Evolutionary conservation across 30 jellyfish, hydroid and myxozoan species (phyloP).

Genomic region (Catostylus mosaicus): DNA sequence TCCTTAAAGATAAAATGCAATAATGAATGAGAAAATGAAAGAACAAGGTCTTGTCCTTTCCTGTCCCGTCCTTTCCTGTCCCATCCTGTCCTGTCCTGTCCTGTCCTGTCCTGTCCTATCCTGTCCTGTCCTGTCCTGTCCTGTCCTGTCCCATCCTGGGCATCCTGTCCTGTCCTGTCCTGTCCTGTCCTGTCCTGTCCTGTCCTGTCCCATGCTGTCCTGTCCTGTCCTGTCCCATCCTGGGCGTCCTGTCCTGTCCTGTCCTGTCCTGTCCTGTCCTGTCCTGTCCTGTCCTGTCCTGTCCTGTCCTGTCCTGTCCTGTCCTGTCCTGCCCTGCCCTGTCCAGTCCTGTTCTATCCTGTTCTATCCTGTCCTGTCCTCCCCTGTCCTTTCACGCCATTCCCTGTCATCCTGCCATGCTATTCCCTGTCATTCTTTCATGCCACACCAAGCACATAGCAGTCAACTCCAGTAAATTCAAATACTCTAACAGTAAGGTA

Average conservation of each 20-base stretch:
- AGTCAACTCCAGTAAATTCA: not conserved
- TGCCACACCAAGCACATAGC: not conserved
- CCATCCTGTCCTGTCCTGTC: not conserved
- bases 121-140: not conserved
- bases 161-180: conserved; percentile 14
- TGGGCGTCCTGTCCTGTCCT: no score
- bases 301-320: not conserved
- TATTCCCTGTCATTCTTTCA: not conserved
- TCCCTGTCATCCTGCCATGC: not conserved
- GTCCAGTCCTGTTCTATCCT: not conserved
- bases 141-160: not conserved
- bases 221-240: not conserved
- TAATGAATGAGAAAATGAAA: not conserved
- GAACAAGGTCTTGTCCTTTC: not conserved
- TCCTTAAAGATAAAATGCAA: conserved; percentile 50
- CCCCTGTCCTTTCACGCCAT: not conserved
- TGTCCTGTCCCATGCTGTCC: not conserved
- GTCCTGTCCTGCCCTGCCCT: conserved; percentile 3
- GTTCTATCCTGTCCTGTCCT: conserved; percentile 4
- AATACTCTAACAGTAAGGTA: no score
- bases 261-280: not conserved
- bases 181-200: not conserved
- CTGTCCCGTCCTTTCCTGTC: not conserved
- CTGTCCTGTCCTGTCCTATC: not conserved
- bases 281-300: not conserved